phyloP scores from a whole-genome alignment of 92 coral and sea anemone species.

The Hydrozoanthus gracilis region DNA sequence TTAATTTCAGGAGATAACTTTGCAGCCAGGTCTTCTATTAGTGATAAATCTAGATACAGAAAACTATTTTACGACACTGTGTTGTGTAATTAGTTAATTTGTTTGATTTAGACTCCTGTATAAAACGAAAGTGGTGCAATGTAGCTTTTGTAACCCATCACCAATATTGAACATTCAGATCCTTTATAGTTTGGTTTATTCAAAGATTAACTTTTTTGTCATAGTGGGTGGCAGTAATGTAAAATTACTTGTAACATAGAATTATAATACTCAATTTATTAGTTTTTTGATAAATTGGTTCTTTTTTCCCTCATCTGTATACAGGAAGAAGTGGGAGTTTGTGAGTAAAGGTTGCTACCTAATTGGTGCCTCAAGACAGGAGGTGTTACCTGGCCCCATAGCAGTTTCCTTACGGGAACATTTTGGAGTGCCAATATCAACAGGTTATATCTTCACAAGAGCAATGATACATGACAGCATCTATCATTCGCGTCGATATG shows the following conservation, averaged over 20 bases:
- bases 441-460: slow-evolving; percentile 38
- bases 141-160: too few relatives aligned
- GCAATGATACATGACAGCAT: slow-evolving; percentile 47
- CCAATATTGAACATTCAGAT: too few relatives aligned
- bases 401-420: slow-evolving; percentile 37
- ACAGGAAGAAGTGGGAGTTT: slow-evolving; percentile 52
- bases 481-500: slow-evolving; percentile 38
- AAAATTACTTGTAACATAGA: neutral
- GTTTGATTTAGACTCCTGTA: too few relatives aligned
- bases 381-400: slow-evolving; percentile 28
- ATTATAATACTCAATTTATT: neutral
- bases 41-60: too few relatives aligned
- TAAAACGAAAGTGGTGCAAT: too few relatives aligned
- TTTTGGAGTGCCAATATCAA: slow-evolving; percentile 40
- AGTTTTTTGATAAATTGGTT: neutral
- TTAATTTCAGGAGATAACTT: too few relatives aligned
- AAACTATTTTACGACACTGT: too few relatives aligned
- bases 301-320: neutral
- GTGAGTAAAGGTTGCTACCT: slow-evolving; percentile 48
- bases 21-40: too few relatives aligned
- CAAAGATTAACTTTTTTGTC: too few relatives aligned
- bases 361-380: slow-evolving; percentile 37
- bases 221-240: too few relatives aligned
- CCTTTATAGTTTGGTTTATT: too few relatives aligned
- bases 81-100: too few relatives aligned